Evolutionary conservation across 2,888 invertebrate genomes (phyloP).

Genomic region (Harpalus rubripes): DNA sequence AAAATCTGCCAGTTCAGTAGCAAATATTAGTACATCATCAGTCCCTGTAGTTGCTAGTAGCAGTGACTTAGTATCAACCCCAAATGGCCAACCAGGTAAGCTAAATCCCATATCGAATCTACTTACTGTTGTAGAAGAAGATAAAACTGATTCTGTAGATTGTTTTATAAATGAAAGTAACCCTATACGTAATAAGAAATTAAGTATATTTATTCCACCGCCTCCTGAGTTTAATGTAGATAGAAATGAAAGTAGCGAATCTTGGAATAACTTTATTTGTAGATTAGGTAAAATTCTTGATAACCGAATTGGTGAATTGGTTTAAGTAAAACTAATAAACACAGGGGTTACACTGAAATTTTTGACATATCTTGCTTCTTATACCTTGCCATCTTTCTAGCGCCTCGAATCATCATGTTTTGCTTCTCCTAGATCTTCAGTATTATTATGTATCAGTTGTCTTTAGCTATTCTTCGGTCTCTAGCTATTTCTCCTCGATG

Average conservation of each 20-base stretch:
- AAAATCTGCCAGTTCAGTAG: constrained; percentile 73
- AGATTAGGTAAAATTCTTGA: constrained; percentile 79
- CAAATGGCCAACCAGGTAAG: constrained; percentile 69
- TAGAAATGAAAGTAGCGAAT: constrained; percentile 76
- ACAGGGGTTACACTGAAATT: too few species aligned
- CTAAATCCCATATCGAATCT: constrained; percentile 53
- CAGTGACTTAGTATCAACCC: constrained; percentile 69
- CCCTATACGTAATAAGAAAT: constrained; percentile 70
- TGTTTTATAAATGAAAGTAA: constrained; percentile 39
- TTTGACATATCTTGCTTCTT: too few species aligned
- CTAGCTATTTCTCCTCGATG: too few species aligned
- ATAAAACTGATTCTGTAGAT: constrained; percentile 1
- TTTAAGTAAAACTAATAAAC: constrained; percentile 72
- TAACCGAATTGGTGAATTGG: constrained; percentile 77
- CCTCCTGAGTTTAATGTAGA: constrained; percentile 75
- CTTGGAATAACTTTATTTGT: constrained; percentile 78
- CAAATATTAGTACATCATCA: constrained; percentile 70
- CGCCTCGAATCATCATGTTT: too few species aligned
- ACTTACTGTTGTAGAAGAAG: constrained; percentile 42
- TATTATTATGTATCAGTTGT: too few species aligned
- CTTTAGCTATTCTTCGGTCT: too few species aligned
- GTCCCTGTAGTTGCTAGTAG: constrained; percentile 75
- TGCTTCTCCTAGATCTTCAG: too few species aligned
- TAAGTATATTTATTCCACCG: constrained; percentile 75
- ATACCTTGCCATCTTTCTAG: too few species aligned